phyloP scores from a whole-genome alignment of 2,888 invertebrate species.

The Nomada fabriciana region DNA sequence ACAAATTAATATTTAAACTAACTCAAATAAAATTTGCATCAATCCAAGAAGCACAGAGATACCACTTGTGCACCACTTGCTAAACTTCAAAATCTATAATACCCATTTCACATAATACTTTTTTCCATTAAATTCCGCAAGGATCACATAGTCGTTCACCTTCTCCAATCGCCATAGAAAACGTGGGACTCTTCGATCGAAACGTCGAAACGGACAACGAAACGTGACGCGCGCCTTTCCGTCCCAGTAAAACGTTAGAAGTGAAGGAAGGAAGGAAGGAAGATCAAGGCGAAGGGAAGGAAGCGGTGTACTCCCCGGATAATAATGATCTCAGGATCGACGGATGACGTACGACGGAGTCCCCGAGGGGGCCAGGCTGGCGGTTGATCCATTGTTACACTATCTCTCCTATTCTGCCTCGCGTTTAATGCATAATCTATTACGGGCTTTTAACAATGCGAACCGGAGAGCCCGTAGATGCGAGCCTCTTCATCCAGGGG shows the following conservation, averaged over 20 bases:
- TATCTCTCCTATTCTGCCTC: constrained; percentile 79
- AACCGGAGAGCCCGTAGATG: constrained; percentile 57
- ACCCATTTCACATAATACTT: too few relatives aligned
- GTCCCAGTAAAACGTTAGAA: constrained; percentile 43
- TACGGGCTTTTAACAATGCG: constrained; percentile 82
- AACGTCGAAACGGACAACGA: constrained; percentile 46
- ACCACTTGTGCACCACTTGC: too few relatives aligned
- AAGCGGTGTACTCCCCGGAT: constrained; percentile 59
- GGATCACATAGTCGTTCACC: too few relatives aligned
- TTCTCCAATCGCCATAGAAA: too few relatives aligned
- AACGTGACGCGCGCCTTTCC: constrained; percentile 63
- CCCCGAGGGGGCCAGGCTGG: constrained; percentile 73
- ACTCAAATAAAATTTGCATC: too few relatives aligned
- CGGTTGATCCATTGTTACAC: constrained; percentile 80
- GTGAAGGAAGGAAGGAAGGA: constrained; percentile 46
- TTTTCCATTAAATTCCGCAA: too few relatives aligned
- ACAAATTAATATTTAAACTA: too few relatives aligned
- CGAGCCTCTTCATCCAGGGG: constrained; percentile 65
- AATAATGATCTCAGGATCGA: constrained; percentile 73
- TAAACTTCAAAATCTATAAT: too few relatives aligned
- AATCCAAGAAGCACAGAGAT: too few relatives aligned
- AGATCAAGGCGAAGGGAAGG: constrained; percentile 58
- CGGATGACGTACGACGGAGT: constrained; percentile 78
- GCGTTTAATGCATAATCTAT: constrained; percentile 84
- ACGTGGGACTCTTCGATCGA: neutral